Base-by-base conservation (phyloP, 2,113 vertebrate species). In the Lampris incognitus region DNA sequence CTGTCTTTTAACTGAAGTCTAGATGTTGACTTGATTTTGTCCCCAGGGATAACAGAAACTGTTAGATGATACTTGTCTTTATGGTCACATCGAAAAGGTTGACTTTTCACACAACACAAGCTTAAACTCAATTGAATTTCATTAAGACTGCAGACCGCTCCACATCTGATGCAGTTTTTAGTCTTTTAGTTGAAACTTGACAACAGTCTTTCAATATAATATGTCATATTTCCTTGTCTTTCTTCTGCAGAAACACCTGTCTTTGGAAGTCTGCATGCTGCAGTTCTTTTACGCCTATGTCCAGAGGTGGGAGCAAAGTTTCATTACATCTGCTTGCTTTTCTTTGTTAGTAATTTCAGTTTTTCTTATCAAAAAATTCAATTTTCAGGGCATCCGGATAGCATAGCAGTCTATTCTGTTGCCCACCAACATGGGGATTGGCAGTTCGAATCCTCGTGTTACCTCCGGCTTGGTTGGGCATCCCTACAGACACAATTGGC, bases 221-320 rank as follows among this genome's bases (percentile, higher is more conserved):
- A 2, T 40, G 37, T 9, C 52, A n/a, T 42, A 5, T 51, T 36
- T 6, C 0, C 46, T 66, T 72, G 9, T 56, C 67, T 9, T 48
- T 58, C 76, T 40, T 82, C 91, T 85, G 66, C 93, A 99, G 98
- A 99, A 99, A 88, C 97, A 99, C 84, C 96, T 99, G 69, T 98
- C 98, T 42, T 88, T 99, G 88, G 98, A 99, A 91, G 98, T 99
- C 81, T 99, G 97, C 91, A 99, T 99, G 98, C 93, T 99, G 90
- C 98, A 99, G 91, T 99, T 99, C 95, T 99, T 99, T 93, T 99
- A 97, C 88, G 96, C 98, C 51, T 99, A 98, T 72, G 97, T 98
- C 79, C 97, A 99, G 91, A 97, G 97, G 98, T 98, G 92, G 96
- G 95, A 81, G 24, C 75, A 55, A 39, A 38, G 9, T 63, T 42